Base-by-base conservation (phyloP, 2,797 vertebrate genomes). In the Rhincodon typus region DNA sequence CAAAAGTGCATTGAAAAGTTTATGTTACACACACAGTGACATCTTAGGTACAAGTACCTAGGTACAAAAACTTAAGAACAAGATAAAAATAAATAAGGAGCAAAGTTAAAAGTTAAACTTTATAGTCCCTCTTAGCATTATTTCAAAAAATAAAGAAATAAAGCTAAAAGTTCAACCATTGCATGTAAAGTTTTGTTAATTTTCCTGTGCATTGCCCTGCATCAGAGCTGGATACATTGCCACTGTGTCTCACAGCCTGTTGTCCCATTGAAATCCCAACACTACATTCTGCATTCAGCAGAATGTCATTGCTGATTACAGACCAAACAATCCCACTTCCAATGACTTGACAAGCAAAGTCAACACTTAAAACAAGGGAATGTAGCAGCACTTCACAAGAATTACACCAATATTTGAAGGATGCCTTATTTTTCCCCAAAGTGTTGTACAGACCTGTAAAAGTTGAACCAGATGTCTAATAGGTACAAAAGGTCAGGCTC, bases 401-500 rank as follows among this genome's bases (percentile, higher is more conserved):
- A 74, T 46, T 94, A 46, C 46, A 72, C 42, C 21, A 77, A 77
- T 74, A 74, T 50, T 77, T 77, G 50, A 27, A 95, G 94, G 46
- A 95, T 95, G 70, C 42, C 46, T 77, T 74, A 72, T 57, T 95
- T 95, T 57, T 77, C 94, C 94, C 94, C 15, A 57, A 66, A 53
- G 70, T 50, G 50, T 95, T 30, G 3, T n/a, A 34, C n/a, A n/a
- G 72, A 77, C 2, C 46, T 77, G 27, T 53, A 74, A 42, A 94
- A 94, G 69, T 77, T 95, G 94, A 95, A 95, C 94, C 94, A 95
- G 94, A 57, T 95, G 70, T 77, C 70, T 74, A 72, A 95, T 74
- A 50, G 27, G 27, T n/a, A 72, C 94, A n/a, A 53, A 67, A 72
- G 67, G 94, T 95, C 70, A 77, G 46, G 10, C 19, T 74, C 94